Percentiles rank a stretch among this genome's conserved stretches.
These are phyloP conservation scores for Amblyteles armatorius DNA, from an alignment of 2,888 invertebrate genomes.

Conservation along the genomic window DNA sequence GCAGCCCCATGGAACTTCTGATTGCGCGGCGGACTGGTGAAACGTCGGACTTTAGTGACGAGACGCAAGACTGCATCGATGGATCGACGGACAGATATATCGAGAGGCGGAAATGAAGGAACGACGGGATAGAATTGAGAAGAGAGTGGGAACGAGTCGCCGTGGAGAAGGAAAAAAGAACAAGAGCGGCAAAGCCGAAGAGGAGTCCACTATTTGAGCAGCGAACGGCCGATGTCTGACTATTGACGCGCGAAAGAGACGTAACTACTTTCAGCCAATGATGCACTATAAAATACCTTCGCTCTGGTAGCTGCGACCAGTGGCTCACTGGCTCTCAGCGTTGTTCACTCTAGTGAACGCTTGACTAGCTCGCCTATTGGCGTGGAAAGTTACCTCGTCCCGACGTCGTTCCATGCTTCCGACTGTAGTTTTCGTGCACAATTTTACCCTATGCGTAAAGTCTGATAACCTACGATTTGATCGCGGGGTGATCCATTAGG, in stretches of 20 bases:
- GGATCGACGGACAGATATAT: background rate
- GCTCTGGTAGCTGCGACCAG: constrained; percentile 2
- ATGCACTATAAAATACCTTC: constrained; percentile 28
- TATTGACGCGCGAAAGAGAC: constrained; percentile 34
- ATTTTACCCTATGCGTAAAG: background rate
- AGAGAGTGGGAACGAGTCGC: constrained; percentile 1
- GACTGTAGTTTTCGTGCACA: background rate
- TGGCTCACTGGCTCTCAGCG: background rate
- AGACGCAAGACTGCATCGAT: constrained; percentile 3
- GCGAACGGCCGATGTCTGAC: constrained; percentile 21
- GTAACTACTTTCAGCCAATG: constrained; percentile 41
- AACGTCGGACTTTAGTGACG: background rate
- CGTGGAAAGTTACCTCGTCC: background rate
- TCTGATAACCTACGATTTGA: background rate
- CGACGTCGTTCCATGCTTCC: background rate
- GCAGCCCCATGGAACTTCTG: background rate
- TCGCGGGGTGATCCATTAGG: background rate
- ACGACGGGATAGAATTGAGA: constrained; percentile 12
- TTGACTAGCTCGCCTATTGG: constrained; percentile 7
- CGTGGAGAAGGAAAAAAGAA: background rate
- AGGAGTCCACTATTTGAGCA: constrained; percentile 3
- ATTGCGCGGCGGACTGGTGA: constrained; percentile 16
- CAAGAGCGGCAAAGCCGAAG: constrained; percentile 17
- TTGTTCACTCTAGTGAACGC: constrained; percentile 12
- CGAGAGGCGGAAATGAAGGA: constrained; percentile 4